Evolutionary conservation across 2,888 invertebrate species (phyloP), one percentile per base, ranked within the genome.

Genomic region (Rotaria sp.): DNA sequence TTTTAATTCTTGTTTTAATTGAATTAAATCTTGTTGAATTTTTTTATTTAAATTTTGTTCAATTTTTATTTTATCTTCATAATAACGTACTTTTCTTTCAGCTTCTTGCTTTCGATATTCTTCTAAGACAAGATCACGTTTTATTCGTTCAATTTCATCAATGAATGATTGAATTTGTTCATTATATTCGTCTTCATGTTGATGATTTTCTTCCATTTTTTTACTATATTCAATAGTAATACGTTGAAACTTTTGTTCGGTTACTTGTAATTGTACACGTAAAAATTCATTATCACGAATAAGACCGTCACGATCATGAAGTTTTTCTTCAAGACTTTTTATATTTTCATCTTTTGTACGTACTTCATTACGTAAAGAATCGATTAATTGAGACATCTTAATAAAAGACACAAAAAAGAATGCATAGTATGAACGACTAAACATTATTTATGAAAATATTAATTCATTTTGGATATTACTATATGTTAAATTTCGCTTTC

Each of bases 71-170:
- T 45, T 45, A n/a, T 80, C 45, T 15, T 45, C 45, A 45, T 80
- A 80, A n/a, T 45, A 67, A 21, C 67, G 80, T 13, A 26, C n/a
- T 26, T 45, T 45, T 80, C 41, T 41, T 80, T 45, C 41, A 13
- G 41, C 45, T n/a, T 80, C 45, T 80, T 80, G 80, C 13, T 80
- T 80, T 45, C 45, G n/a, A n/a, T 80, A 67, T 67, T 67, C 67
- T 67, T 67, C 67, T 67, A 67, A 67, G 67, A 67, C 67, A 21
- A 67, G 67, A 67, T 67, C 80, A 45, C 45, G 41, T 80, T 80
- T 80, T 26, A 80, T 80, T 26, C 45, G 80, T 80, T 80, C 80
- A 13, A 45, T 41, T 80, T 80, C 45, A 80, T 80, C 45, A 13
- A 45, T 80, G 3, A 80, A 67, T 35, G 67, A 67, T 67, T 67